These are phyloP conservation scores for Hafferia zeledoni DNA, from an alignment of 2,797 vertebrate species.

Conservation along the genomic window DNA sequence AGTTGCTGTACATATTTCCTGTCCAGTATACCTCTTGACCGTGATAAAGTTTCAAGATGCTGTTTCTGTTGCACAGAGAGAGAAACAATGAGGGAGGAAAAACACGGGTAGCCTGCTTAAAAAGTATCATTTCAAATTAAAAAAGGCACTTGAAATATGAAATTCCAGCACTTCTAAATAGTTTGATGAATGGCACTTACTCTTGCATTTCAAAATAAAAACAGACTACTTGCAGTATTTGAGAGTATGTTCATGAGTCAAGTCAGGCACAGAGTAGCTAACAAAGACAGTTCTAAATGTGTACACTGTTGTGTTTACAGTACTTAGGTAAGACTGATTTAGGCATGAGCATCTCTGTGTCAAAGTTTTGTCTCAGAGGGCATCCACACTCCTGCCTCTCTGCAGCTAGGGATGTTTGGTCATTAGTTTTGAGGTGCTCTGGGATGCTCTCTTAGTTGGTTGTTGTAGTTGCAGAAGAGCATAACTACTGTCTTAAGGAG, in stretches of 20 bases:
- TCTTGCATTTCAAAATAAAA: conserved; percentile 7
- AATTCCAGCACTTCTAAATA: background rate
- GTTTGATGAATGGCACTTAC: background rate
- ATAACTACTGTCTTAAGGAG: background rate
- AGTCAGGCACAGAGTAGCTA: background rate
- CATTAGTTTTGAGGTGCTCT: background rate
- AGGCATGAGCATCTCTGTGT: background rate
- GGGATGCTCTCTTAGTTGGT: background rate
- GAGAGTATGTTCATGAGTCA: background rate
- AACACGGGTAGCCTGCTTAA: background rate
- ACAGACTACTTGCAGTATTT: background rate
- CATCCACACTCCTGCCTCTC: background rate
- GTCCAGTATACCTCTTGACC: conserved; percentile 8
- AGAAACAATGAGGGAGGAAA: background rate
- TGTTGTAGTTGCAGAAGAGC: background rate
- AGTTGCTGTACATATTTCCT: background rate
- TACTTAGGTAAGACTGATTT: background rate
- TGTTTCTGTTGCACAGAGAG: background rate
- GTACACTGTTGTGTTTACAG: background rate
- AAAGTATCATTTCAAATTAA: background rate
- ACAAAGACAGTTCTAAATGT: background rate
- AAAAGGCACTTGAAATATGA: background rate
- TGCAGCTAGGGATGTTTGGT: background rate
- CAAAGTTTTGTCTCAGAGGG: background rate
- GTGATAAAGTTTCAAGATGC: background rate